Evolutionary conservation across 2,113 vertebrate genomes (phyloP).

Genomic region (Apus apus): DNA sequence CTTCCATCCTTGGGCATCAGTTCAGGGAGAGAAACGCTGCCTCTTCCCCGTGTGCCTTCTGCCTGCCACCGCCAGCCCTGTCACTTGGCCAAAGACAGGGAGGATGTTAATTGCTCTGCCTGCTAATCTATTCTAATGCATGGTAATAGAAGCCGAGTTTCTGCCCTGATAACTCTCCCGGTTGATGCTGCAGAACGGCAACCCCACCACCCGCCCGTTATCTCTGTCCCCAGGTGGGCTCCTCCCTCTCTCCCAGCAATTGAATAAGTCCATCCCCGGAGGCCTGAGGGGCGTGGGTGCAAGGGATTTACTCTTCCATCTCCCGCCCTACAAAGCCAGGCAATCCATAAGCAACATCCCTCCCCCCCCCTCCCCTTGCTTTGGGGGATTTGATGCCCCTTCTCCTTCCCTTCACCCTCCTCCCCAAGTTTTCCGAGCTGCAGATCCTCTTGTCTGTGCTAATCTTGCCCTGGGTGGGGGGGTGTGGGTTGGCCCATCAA

Average conservation of each 20-base stretch:
- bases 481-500: neutral
- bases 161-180: conserved; percentile 57
- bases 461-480: neutral
- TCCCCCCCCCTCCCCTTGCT: neutral
- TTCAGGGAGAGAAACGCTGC: neutral
- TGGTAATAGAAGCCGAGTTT: conserved; percentile 71
- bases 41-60: neutral
- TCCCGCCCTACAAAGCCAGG: neutral
- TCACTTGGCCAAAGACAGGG: neutral
- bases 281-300: neutral
- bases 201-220: conserved; percentile 32
- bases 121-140: conserved; percentile 76
- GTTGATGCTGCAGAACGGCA: conserved; percentile 26
- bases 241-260: neutral
- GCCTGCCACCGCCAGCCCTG: neutral
- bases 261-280: neutral
- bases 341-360: neutral
- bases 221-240: conserved; percentile 70
- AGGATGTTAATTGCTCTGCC: conserved; percentile 64
- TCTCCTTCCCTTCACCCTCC: neutral
- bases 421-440: neutral
- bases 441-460: neutral
- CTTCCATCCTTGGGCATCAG: neutral
- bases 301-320: conserved; percentile 17
- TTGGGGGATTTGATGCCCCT: neutral